Conservation (phyloP, 1,140 invertebrate species). For the Micrasema longulum region DNA sequence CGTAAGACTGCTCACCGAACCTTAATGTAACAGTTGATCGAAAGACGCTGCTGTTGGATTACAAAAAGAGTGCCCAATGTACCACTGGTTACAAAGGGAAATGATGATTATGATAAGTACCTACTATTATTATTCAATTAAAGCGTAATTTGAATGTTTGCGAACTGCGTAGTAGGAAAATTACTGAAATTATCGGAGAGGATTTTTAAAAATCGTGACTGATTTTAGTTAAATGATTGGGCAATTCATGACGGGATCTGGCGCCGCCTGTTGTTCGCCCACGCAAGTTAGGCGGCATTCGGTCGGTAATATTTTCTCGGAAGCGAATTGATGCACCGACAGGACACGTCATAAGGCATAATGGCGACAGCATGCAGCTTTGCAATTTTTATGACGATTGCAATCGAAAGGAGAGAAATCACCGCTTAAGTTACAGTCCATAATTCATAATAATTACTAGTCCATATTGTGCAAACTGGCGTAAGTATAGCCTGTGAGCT, state of each 20-base stretch:
- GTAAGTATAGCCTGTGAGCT: too few relatives aligned
- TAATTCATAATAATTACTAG: too few relatives aligned
- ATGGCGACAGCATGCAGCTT: constrained; percentile 18
- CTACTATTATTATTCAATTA: too few relatives aligned
- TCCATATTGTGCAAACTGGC: too few relatives aligned
- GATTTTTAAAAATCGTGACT: constrained; percentile 16
- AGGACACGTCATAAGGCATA: constrained; percentile 15
- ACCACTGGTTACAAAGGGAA: too few relatives aligned
- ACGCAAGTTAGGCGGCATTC: constrained; percentile 16
- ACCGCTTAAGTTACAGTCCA: constrained; percentile 15
- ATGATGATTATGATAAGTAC: too few relatives aligned
- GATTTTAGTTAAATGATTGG: constrained; percentile 2
- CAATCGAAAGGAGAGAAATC: constrained; percentile 20
- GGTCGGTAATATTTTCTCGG: constrained; percentile 24
- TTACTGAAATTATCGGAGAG: background rate
- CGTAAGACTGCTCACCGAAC: too few relatives aligned
- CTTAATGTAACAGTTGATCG: too few relatives aligned
- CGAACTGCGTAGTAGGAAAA: background rate
- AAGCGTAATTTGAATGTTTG: too few relatives aligned
- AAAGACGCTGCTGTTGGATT: too few relatives aligned
- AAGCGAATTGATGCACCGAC: constrained; percentile 31
- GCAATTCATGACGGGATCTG: background rate
- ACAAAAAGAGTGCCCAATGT: too few relatives aligned
- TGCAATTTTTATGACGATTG: background rate
- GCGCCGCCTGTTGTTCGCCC: constrained; percentile 28